Conservation (phyloP, 2,888 invertebrate genomes). For the Micoletzkya japonica region DNA sequence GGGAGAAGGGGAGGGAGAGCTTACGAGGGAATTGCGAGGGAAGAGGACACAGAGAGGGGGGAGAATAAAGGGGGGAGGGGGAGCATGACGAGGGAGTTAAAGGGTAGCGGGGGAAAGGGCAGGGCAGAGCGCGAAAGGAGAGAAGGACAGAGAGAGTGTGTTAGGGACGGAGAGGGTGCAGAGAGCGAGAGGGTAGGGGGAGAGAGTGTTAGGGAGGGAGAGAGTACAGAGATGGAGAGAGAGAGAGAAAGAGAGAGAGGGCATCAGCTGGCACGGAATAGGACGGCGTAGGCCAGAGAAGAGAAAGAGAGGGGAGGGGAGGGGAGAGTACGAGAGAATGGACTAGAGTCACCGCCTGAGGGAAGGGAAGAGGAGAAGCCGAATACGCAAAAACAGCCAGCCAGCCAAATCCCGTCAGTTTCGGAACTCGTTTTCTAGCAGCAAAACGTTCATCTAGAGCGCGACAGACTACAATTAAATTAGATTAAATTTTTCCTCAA, state of each 20-base stretch:
- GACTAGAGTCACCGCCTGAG: background rate
- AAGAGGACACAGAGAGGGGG: background rate
- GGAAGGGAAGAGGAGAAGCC: slow-evolving; percentile 14
- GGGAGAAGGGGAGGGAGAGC: background rate
- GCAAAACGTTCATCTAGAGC: no score
- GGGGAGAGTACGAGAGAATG: slow-evolving; percentile 19
- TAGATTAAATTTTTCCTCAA: no score
- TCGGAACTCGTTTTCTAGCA: no score
- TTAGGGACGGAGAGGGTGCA: background rate
- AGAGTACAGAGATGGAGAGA: background rate
- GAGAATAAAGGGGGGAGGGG: background rate
- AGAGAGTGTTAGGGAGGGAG: background rate
- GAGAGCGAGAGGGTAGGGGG: background rate
- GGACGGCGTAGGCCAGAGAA: slow-evolving; percentile 17
- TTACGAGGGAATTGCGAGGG: no score
- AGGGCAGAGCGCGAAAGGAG: background rate
- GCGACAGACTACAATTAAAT: no score
- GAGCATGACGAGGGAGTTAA: background rate
- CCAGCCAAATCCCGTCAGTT: no score
- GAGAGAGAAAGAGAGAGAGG: slow-evolving; percentile 7
- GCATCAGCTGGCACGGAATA: slow-evolving; percentile 18
- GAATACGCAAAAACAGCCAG: no score
- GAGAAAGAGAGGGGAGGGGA: slow-evolving; percentile 17
- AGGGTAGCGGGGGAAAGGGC: background rate
- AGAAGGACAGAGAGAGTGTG: background rate